Evolutionary conservation across 2,888 invertebrate genomes (phyloP).

Genomic region (Cheilosia impressa): DNA sequence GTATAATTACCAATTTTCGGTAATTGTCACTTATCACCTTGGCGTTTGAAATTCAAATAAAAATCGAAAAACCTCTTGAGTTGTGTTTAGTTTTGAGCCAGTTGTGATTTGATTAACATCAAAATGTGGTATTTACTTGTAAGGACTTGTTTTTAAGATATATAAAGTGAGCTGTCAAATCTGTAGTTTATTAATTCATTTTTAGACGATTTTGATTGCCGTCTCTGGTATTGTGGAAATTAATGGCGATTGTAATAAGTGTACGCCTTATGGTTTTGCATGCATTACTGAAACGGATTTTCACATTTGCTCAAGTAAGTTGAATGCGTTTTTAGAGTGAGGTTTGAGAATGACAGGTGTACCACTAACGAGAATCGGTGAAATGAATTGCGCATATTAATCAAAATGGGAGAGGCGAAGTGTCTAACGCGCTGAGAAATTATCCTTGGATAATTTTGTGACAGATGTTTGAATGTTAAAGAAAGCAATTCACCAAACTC

Average conservation of each 20-base stretch:
- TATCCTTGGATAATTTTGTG: too few relatives aligned
- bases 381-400: too few relatives aligned
- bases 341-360: neutral
- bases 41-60: conserved; percentile 20
- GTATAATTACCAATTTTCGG: conserved; percentile 15
- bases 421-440: too few relatives aligned
- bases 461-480: too few relatives aligned
- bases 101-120: conserved; percentile 16
- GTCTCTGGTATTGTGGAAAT: conserved; percentile 30
- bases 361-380: too few relatives aligned
- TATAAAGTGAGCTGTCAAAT: conserved; percentile 9
- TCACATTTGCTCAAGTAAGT: conserved; percentile 78
- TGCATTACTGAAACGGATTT: conserved; percentile 76
- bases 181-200: conserved; percentile 5
- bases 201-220: conserved; percentile 35
- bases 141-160: neutral
- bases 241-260: conserved; percentile 77
- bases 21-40: conserved; percentile 25
- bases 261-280: conserved; percentile 75
- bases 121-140: conserved; percentile 39
- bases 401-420: too few relatives aligned
- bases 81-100: conserved; percentile 21
- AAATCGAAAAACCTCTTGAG: conserved; percentile 2
- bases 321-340: neutral
- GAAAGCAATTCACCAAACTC: too few relatives aligned